phyloP scores from a whole-genome alignment of 2,797 vertebrate genomes.

The Macrochelys suwanniensis region DNA sequence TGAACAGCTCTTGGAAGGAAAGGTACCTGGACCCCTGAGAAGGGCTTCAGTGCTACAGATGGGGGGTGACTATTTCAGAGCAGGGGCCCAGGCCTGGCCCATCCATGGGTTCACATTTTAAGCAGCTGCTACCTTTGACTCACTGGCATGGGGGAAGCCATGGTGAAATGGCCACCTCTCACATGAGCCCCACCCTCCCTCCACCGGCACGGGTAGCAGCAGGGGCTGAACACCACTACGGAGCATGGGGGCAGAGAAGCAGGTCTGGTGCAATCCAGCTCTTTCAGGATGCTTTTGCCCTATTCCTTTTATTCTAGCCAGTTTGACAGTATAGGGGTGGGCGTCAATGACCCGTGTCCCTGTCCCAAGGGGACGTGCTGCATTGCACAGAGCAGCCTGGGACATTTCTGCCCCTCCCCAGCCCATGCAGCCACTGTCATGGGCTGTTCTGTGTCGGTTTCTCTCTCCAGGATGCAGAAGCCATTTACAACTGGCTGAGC shows the following conservation, averaged over 20 bases:
- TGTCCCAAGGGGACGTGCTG: background rate
- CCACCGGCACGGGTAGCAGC: too few relatives aligned
- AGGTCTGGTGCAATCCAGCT: background rate
- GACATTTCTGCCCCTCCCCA: background rate
- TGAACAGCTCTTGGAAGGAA: slow-evolving; percentile 83
- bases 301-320: background rate
- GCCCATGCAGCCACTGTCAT: background rate
- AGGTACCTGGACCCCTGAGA: slow-evolving; percentile 65
- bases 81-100: background rate
- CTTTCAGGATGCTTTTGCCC: accelerated
- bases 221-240: background rate
- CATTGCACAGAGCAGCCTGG: background rate
- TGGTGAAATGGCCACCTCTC: background rate
- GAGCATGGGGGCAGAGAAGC: too few relatives aligned
- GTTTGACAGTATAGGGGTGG: background rate
- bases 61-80: background rate
- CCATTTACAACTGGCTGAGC: slow-evolving; percentile 94
- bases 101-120: background rate
- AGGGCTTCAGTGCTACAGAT: background rate
- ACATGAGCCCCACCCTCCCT: background rate
- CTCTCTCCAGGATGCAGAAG: slow-evolving; percentile 89
- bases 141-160: background rate
- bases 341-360: background rate
- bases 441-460: background rate
- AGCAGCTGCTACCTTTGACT: background rate